A percentile compares a stretch with the other conserved stretches of the same genome.
Evolutionary conservation across 2,888 invertebrate species (phyloP).

Genomic region (Hemithea aestivaria): DNA sequence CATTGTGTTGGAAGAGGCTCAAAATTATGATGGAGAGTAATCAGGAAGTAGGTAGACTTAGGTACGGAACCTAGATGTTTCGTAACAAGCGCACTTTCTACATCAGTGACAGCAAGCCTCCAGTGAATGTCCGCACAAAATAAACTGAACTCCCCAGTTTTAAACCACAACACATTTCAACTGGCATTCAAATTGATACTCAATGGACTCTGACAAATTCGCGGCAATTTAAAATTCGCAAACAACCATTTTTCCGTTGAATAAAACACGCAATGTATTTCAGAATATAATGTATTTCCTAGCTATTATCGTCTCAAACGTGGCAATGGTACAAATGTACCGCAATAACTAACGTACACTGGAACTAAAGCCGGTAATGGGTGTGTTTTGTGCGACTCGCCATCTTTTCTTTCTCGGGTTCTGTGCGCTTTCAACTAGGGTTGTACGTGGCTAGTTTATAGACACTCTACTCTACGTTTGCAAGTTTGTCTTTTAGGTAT

Average conservation of each 20-base stretch:
- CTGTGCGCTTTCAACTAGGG: conserved; percentile 34
- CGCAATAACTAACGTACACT: conserved; percentile 47
- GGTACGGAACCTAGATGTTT: not conserved
- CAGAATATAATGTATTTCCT: conserved; percentile 24
- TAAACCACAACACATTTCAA: conserved; percentile 5
- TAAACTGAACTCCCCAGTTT: conserved; percentile 2
- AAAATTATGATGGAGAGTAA: too few species aligned
- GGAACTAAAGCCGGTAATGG: conserved; percentile 50
- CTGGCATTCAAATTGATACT: conserved; percentile 7
- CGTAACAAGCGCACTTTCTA: not conserved
- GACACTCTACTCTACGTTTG: conserved; percentile 1
- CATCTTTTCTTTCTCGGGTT: conserved; percentile 43
- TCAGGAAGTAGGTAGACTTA: not conserved
- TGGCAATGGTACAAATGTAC: conserved; percentile 38
- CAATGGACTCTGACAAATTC: conserved; percentile 10
- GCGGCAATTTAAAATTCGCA: conserved; percentile 11
- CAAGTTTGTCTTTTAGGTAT: too few species aligned
- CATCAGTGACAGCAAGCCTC: too few species aligned
- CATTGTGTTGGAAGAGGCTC: too few species aligned
- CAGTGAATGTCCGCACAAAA: not conserved
- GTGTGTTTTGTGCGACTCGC: conserved; percentile 44
- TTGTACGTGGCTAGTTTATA: conserved; percentile 8
- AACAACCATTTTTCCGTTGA: conserved; percentile 13
- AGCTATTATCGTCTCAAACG: conserved; percentile 33
- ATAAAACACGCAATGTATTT: conserved; percentile 16